Conservation (phyloP, 2,113 vertebrate species). For the Phoxinus phoxinus region DNA sequence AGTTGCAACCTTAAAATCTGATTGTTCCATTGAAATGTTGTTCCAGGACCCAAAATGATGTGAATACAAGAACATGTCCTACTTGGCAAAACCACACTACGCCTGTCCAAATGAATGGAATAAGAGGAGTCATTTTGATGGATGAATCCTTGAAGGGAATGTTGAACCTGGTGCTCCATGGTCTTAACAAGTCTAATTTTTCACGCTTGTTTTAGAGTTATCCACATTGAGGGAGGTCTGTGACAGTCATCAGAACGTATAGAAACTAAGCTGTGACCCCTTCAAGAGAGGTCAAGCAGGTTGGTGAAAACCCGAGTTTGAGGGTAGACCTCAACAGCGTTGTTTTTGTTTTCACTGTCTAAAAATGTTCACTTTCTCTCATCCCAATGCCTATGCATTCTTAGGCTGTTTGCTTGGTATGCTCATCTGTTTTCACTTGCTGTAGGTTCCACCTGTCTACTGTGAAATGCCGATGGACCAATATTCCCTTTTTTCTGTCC, state of each 20-base stretch:
- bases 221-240: constrained; percentile 55
- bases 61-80: constrained; percentile 13
- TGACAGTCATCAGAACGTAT: constrained; percentile 59
- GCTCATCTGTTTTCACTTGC: constrained; percentile 38
- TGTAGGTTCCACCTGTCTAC: constrained; percentile 35
- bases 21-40: background rate
- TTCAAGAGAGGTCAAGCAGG: constrained; percentile 43
- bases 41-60: constrained; percentile 5
- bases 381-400: background rate
- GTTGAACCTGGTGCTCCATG: constrained; percentile 14
- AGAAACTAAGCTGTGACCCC: constrained; percentile 53
- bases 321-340: background rate
- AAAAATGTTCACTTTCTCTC: background rate
- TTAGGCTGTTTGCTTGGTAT: constrained; percentile 14
- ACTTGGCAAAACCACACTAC: constrained; percentile 6
- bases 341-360: constrained; percentile 1
- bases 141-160: constrained; percentile 56
- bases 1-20: background rate
- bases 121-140: constrained; percentile 52
- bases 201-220: constrained; percentile 11
- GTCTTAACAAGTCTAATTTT: constrained; percentile 39
- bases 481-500: constrained; percentile 21
- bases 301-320: background rate
- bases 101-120: constrained; percentile 45
- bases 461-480: background rate